Percentiles rank a stretch among this genome's conserved stretches.
Conservation (phyloP, 64 coral and sea anemone species). For the Exaiptasia diaphana region DNA sequence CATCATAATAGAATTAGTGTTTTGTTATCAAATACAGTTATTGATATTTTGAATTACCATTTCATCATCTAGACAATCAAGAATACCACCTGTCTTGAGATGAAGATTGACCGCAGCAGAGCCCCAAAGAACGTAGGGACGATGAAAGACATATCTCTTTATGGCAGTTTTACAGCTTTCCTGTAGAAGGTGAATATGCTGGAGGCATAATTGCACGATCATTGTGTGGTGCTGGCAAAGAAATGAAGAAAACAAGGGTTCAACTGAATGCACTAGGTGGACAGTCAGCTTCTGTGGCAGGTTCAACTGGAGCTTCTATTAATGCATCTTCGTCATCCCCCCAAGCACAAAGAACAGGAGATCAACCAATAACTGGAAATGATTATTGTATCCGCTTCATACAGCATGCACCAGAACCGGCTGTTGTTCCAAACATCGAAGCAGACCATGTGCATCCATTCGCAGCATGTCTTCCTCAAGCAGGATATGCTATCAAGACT, state of each 20-base stretch:
- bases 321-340: no score
- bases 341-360: no score
- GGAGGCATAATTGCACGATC: neutral
- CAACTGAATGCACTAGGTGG: neutral
- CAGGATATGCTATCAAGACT: constrained; percentile 13
- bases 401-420: constrained; percentile 13
- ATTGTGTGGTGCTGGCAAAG: neutral
- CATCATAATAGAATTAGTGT: no score
- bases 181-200: constrained; percentile 15
- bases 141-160: constrained; percentile 30
- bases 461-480: neutral
- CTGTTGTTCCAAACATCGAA: neutral
- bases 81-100: no score
- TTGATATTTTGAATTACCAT: no score
- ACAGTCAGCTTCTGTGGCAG: neutral
- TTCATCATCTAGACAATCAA: no score
- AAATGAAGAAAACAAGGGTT: neutral
- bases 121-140: neutral
- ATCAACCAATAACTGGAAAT: neutral
- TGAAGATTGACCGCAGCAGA: no score
- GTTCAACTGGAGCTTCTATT: neutral
- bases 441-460: neutral
- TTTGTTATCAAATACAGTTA: no score
- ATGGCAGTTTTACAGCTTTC: constrained; percentile 33
- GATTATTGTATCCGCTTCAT: neutral